Evolutionary conservation across 2,113 vertebrate genomes (phyloP).

Genomic region (Leptobrachium leishanense): DNA sequence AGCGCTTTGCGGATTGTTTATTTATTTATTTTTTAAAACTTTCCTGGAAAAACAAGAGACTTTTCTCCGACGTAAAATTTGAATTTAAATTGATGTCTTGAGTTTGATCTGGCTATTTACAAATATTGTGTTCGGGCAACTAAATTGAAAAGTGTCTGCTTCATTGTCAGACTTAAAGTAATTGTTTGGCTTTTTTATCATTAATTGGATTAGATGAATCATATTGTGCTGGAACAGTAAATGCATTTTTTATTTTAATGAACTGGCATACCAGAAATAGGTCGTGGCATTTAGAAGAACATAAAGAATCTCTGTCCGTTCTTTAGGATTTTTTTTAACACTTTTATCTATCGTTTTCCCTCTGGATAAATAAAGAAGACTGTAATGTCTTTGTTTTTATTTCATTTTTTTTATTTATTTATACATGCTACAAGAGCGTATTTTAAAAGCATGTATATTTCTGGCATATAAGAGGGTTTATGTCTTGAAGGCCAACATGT

Average conservation of each 20-base stretch:
- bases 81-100: neutral
- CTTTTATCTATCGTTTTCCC: no score
- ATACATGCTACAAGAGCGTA: no score
- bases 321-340: neutral
- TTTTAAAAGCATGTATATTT: no score
- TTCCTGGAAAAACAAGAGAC: neutral
- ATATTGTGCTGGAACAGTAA: conserved; percentile 4
- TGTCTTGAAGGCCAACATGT: no score
- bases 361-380: no score
- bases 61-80: neutral
- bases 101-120: conserved; percentile 11
- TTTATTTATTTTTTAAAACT: neutral
- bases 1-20: neutral
- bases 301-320: neutral
- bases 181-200: conserved; percentile 25
- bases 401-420: no score
- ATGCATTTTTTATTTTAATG: conserved; percentile 29
- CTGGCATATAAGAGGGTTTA: no score
- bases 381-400: no score
- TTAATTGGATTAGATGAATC: conserved; percentile 25
- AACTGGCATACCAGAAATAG: conserved; percentile 17
- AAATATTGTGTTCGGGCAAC: conserved; percentile 4
- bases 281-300: conserved; percentile 1
- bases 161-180: conserved; percentile 14
- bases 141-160: conserved; percentile 8